phyloP scores from a whole-genome alignment of 2,888 invertebrate species.

The Nowickia ferox region DNA sequence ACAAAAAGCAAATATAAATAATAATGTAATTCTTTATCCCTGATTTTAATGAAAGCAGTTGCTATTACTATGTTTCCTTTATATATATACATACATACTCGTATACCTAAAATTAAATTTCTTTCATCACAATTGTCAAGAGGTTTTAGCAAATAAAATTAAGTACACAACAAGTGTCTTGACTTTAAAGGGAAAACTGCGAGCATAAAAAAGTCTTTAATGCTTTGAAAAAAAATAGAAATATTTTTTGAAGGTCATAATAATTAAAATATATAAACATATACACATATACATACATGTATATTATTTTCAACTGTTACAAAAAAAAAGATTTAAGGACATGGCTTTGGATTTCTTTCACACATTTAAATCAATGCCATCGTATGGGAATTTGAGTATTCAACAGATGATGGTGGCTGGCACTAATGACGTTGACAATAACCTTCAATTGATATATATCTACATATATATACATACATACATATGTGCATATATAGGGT shows the following conservation, averaged over 20 bases:
- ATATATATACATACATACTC: too few species aligned
- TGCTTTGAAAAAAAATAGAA: constrained; percentile 10
- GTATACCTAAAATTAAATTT: not conserved
- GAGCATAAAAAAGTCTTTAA: not conserved
- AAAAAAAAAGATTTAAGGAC: constrained; percentile 41
- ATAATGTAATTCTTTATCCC: constrained; percentile 7
- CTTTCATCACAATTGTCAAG: not conserved
- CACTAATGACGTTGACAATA: constrained; percentile 20
- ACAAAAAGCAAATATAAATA: too few species aligned
- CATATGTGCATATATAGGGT: too few species aligned
- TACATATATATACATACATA: not conserved
- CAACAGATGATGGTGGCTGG: constrained; percentile 17
- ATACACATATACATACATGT: too few species aligned
- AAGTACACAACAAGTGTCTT: constrained; percentile 26
- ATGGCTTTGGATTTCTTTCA: constrained; percentile 13
- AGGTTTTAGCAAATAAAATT: not conserved
- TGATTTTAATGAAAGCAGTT: not conserved
- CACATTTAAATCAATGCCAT: constrained; percentile 41
- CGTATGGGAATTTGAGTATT: not conserved
- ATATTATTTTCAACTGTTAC: constrained; percentile 2
- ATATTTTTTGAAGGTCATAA: constrained; percentile 37
- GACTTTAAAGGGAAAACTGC: not conserved
- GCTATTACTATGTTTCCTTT: not conserved
- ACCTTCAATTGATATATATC: constrained; percentile 31
- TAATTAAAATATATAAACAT: constrained; percentile 39